Evolutionary conservation across 2,888 invertebrate species (phyloP).

Genomic region (Nezara viridula): DNA sequence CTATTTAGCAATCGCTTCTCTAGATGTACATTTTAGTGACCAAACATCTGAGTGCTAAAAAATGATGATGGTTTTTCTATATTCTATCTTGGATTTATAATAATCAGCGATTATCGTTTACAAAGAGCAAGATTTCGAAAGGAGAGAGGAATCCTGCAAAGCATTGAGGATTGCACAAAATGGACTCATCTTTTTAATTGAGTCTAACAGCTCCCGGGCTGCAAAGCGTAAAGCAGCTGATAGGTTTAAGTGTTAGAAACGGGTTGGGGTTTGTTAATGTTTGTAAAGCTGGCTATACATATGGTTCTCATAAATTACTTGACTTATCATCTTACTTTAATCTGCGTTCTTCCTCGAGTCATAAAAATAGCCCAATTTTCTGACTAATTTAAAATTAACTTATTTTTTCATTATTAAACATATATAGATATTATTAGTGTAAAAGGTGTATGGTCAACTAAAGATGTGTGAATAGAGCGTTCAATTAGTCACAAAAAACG

Average conservation of each 20-base stretch:
- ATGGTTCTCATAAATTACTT: not conserved
- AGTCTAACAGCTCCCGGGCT: not conserved
- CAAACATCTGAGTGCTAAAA: not conserved
- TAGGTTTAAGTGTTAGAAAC: not conserved
- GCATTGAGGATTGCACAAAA: not conserved
- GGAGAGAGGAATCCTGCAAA: not conserved
- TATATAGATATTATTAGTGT: too few relatives aligned
- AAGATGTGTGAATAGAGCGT: too few relatives aligned
- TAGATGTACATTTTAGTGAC: not conserved
- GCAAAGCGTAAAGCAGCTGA: not conserved
- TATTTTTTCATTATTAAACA: too few relatives aligned
- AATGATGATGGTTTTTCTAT: not conserved
- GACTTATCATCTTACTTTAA: too few relatives aligned
- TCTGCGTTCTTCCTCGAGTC: too few relatives aligned
- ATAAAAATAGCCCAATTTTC: too few relatives aligned
- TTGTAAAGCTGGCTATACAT: not conserved
- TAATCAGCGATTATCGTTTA: not conserved
- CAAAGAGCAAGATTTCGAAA: not conserved
- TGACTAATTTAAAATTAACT: too few relatives aligned
- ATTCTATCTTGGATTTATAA: not conserved
- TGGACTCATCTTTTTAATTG: not conserved
- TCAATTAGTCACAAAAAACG: too few relatives aligned
- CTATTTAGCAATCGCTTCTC: not conserved
- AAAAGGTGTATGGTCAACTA: too few relatives aligned
- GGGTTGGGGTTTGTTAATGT: not conserved